Evolutionary conservation across 2,113 vertebrate species (phyloP).

Genomic region (Cephalopterus ornatus): DNA sequence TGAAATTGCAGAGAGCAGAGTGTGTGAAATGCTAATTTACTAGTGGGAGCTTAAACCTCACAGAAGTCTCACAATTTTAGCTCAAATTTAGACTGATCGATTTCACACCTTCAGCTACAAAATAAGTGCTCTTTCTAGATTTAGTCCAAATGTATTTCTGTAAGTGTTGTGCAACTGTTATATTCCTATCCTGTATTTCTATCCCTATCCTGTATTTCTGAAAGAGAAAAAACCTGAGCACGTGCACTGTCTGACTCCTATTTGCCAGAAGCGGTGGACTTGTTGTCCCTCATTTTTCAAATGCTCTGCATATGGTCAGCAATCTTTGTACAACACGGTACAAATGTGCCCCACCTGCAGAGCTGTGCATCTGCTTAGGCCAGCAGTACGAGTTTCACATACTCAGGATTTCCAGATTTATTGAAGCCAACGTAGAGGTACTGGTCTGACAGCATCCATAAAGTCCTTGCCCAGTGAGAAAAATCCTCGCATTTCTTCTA

Average conservation of each 20-base stretch:
- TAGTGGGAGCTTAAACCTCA: not conserved
- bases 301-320: not conserved
- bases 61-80: not conserved
- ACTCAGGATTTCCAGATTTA: not conserved
- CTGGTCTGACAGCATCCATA: not conserved
- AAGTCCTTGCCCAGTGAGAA: not conserved
- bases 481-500: not conserved
- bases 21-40: not conserved
- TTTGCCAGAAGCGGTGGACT: not conserved
- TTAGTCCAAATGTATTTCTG: not conserved
- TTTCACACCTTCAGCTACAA: not conserved
- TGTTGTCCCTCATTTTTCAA: not conserved
- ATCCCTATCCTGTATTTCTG: not conserved
- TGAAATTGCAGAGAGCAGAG: not conserved
- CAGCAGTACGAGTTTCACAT: not conserved
- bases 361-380: not conserved
- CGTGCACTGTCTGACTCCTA: not conserved
- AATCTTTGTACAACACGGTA: rapidly evolving
- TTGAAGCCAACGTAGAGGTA: not conserved
- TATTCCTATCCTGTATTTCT: not conserved
- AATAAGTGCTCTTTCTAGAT: not conserved
- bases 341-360: not conserved
- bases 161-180: not conserved
- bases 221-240: not conserved
- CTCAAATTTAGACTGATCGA: not conserved